Percentiles rank a stretch among this genome's conserved stretches.
Evolutionary conservation across 2,797 vertebrate species (phyloP).

Genomic region (Perodicticus potto): DNA sequence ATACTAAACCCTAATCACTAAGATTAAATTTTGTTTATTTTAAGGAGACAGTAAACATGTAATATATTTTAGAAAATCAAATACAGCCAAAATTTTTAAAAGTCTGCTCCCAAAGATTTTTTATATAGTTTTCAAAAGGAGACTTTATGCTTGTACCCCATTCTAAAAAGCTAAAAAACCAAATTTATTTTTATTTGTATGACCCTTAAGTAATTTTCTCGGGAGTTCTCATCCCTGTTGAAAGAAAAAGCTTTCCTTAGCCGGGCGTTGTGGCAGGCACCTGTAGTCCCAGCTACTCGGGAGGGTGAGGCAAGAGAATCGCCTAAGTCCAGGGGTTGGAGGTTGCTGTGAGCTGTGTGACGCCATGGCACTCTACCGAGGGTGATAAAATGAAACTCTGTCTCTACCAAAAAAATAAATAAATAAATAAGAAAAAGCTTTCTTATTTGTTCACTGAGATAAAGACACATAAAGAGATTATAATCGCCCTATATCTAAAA

Average conservation of each 20-base stretch:
- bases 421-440: not conserved
- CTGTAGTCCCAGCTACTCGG: too few species aligned
- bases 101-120: conserved; percentile 9
- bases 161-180: not conserved
- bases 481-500: not conserved
- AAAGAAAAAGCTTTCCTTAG: not conserved
- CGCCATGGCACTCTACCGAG: too few species aligned
- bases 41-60: conserved; percentile 18
- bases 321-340: too few species aligned
- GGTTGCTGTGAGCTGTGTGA: too few species aligned
- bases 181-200: not conserved
- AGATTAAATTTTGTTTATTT: conserved; percentile 18
- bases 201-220: conserved; percentile 26
- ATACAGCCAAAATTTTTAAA: conserved; percentile 29
- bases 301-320: too few species aligned
- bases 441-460: not conserved
- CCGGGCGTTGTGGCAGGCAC: too few species aligned
- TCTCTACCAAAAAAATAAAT: too few species aligned
- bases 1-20: conserved; percentile 26
- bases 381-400: too few species aligned
- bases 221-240: not conserved
- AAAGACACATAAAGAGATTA: not conserved
- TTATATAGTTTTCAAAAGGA: conserved; percentile 26
- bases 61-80: conserved; percentile 39
- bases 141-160: not conserved